Evolutionary conservation across 2,888 invertebrate genomes (phyloP).

Genomic region (Drosophila subquinaria): DNA sequence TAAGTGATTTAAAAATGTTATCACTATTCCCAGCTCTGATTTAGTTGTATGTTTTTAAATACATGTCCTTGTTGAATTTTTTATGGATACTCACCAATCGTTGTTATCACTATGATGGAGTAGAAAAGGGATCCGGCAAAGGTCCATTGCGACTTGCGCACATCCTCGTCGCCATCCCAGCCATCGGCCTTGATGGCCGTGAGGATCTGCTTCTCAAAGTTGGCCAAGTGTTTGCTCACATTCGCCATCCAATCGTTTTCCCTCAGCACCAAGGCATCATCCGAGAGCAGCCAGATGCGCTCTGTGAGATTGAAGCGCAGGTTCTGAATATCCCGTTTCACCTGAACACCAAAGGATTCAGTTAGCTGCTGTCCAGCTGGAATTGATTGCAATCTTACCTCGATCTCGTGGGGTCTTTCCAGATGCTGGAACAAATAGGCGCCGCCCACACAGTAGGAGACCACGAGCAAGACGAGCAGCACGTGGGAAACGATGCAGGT

Average conservation of each 20-base stretch:
- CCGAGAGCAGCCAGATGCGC: slow-evolving; percentile 91
- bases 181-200: slow-evolving; percentile 94
- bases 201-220: slow-evolving; percentile 90
- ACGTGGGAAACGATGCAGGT: slow-evolving; percentile 95
- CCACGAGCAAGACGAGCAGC: slow-evolving; percentile 93
- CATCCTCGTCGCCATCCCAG: slow-evolving; percentile 93
- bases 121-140: slow-evolving; percentile 96
- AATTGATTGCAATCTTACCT: slow-evolving; percentile 86
- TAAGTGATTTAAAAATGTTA: neutral
- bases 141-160: slow-evolving; percentile 91
- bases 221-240: slow-evolving; percentile 88
- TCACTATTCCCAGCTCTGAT: neutral
- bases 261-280: slow-evolving; percentile 87
- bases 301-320: slow-evolving; percentile 92
- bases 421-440: slow-evolving; percentile 93
- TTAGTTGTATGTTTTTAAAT: slow-evolving; percentile 44
- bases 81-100: slow-evolving; percentile 91
- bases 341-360: slow-evolving; percentile 86
- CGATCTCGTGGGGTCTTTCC: slow-evolving; percentile 90
- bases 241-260: slow-evolving; percentile 93
- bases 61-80: slow-evolving; percentile 18
- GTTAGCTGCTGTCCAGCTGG: neutral
- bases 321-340: slow-evolving; percentile 90
- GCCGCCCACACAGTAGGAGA: slow-evolving; percentile 95
- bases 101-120: slow-evolving; percentile 98